phyloP scores from a whole-genome alignment of 2,797 vertebrate genomes.

The Clarias pachynema region DNA sequence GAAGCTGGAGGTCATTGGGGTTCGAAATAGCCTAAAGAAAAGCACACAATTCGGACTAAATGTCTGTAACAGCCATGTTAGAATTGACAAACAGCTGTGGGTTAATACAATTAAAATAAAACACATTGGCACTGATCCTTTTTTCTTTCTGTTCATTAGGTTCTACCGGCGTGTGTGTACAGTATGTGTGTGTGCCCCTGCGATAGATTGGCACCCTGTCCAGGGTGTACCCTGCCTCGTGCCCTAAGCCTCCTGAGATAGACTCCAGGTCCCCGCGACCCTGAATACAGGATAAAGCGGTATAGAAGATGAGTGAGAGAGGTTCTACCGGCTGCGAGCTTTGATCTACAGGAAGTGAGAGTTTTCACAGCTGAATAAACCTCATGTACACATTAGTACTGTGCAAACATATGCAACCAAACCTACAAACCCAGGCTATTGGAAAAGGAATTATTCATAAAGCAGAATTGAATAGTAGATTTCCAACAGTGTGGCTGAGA shows the following conservation, averaged over 20 bases:
- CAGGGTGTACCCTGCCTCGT: no score
- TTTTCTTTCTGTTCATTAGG: constrained; percentile 6
- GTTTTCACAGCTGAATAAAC: constrained; percentile 14
- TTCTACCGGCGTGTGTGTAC: not conserved
- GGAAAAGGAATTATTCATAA: constrained; percentile 8
- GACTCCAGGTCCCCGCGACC: no score
- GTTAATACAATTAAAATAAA: not conserved
- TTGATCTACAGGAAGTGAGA: constrained; percentile 21
- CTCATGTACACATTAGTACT: not conserved
- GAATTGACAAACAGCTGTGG: constrained; percentile 1
- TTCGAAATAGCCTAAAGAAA: constrained; percentile 85
- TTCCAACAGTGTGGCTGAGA: not conserved
- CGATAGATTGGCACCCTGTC: no score
- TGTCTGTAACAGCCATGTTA: not conserved
- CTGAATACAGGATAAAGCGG: no score
- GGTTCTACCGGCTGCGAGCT: not conserved
- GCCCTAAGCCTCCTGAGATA: no score
- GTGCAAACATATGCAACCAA: constrained; percentile 12
- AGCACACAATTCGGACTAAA: constrained; percentile 2
- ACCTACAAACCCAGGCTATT: constrained; percentile 5
- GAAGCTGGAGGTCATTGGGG: constrained; percentile 85
- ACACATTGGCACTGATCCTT: constrained; percentile 7
- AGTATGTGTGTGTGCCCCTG: no score
- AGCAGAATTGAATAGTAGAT: constrained; percentile 2
- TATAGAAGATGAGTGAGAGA: not conserved